Evolutionary conservation across 2,888 invertebrate genomes (phyloP), one percentile per base, ranked within the genome.

Genomic region (Drosophila fungiperda): DNA sequence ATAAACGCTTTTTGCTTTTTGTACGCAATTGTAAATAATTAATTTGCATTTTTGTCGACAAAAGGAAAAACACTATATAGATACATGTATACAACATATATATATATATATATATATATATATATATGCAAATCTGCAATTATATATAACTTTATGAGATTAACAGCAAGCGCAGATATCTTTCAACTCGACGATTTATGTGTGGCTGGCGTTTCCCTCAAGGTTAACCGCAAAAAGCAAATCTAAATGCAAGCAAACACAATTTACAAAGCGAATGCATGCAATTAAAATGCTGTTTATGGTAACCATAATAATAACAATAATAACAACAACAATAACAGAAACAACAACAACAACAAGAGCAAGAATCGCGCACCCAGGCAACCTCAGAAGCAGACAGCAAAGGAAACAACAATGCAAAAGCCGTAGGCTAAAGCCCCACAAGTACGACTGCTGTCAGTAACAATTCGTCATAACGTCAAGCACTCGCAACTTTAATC

Each of bases 271-370:
- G 32, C 71, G 62, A 76, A 65, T 75, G 80, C 80, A 73, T 78
- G 80, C 78, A 90, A 87, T 90, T 87, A 90, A 88, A 85, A 74
- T 85, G 86, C 83, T 82, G 78, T 79, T 79, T 82, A 77, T 69
- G 73, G 76, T 59, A 54, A 69, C 64, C 29, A 64, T 50, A 77
- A 73, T 61, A 59, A 53, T 50, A 65, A 66, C 49, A 73, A 71
- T 20, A 72, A 62, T 45, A 64, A 53, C 29, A 76, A 66, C 29
- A 52, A 38, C 3, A 61, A 52, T 32, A 57, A 45, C 50, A 48
- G 35, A 36, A 64, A 54, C 29, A 74, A 68, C 48, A 64, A 29
- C 26, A 26, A 26, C 29, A 29, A 29, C 29, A 55, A 35, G 3
- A 65, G 48, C 29, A 58, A 40, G 29, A 55, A 52, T 38, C 40